Base-by-base conservation (phyloP, 2,888 invertebrate species). In the Alentia gelatinosa region DNA sequence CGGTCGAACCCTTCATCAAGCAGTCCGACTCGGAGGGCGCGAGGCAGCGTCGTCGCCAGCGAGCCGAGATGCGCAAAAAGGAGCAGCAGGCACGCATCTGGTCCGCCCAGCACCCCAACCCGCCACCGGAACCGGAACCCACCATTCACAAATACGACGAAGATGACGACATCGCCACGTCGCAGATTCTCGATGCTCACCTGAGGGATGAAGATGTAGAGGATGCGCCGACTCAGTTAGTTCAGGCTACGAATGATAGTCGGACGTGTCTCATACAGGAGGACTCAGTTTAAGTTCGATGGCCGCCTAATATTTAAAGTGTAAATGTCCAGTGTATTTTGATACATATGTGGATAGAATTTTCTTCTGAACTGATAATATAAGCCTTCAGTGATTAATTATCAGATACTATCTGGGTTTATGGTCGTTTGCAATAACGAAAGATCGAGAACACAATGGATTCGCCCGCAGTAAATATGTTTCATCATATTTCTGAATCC, bases 121-220 rank as follows among this genome's bases (percentile, higher is more conserved):
- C 63, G 63, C 63, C 63, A n/a, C 63, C 63, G 30, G n/a, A n/a
- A 26, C 4, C 68, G n/a, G 37, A 7, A 1, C 39, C 19, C 12
- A 1, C 7, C 35, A 3, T 7, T 1, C 3, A n/a, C 75, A 1
- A 23, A 3, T 42, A 50, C 37, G 37, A 9, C 79, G 42, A 86
- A 9, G 86, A 86, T 5, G 86, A 86, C 9, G 86, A 86, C 50
- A 1, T 35, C 15, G 1, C 42, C 47, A 86, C 42, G 50, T 86
- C 86, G 7, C 86, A 86, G 50, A 47, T 47, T 12, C 50, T 86
- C 33, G 86, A 42, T n/a, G 15, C 42, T 30, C 86, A 86, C 47
- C 86, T 86, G 86, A 42, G 86, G 47, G 83, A 42, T 23, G 83
- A 83, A 23, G 86, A 86, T 19, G 30, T 30, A 0, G 30, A 86